Percentiles rank a stretch among this genome's conserved stretches.
phyloP scores from a whole-genome alignment of 1,140 invertebrate genomes.

The Brachystomella parvula region DNA sequence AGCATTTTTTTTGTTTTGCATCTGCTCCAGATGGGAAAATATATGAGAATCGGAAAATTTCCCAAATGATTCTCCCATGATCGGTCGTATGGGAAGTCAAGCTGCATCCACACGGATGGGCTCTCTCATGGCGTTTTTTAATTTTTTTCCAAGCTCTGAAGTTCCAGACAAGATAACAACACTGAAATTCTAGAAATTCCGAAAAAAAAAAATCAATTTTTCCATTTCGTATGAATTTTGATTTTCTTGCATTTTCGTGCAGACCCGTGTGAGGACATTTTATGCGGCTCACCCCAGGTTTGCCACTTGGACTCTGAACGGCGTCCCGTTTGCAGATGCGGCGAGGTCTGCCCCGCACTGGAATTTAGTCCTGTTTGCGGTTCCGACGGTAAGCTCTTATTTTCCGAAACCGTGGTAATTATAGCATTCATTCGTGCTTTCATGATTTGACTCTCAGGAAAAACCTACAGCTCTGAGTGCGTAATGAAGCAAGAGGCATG shows the following conservation, averaged over 20 bases:
- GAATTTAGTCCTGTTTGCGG: conserved; percentile 51
- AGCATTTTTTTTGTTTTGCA: too few species aligned
- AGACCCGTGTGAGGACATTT: conserved; percentile 50
- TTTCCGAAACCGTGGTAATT: conserved; percentile 12
- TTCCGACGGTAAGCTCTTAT: conserved; percentile 49
- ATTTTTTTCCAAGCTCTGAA: neutral
- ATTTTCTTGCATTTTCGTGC: conserved; percentile 18
- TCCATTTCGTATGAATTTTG: neutral
- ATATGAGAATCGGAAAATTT: too few species aligned
- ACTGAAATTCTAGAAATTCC: neutral
- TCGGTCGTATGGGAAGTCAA: neutral
- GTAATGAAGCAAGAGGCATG: conserved; percentile 62
- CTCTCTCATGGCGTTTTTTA: neutral
- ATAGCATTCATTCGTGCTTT: neutral
- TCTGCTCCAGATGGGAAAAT: too few species aligned
- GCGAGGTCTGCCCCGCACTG: conserved; percentile 44
- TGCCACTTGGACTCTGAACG: conserved; percentile 49
- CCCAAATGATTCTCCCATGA: too few species aligned
- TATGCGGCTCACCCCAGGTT: conserved; percentile 46
- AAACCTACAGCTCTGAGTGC: conserved; percentile 47
- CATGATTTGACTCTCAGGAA: neutral
- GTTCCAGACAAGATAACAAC: neutral
- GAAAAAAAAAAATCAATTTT: neutral
- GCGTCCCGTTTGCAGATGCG: conserved; percentile 47
- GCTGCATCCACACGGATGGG: neutral